Conservation (phyloP, 2,797 vertebrate species). For the Nasua narica region DNA sequence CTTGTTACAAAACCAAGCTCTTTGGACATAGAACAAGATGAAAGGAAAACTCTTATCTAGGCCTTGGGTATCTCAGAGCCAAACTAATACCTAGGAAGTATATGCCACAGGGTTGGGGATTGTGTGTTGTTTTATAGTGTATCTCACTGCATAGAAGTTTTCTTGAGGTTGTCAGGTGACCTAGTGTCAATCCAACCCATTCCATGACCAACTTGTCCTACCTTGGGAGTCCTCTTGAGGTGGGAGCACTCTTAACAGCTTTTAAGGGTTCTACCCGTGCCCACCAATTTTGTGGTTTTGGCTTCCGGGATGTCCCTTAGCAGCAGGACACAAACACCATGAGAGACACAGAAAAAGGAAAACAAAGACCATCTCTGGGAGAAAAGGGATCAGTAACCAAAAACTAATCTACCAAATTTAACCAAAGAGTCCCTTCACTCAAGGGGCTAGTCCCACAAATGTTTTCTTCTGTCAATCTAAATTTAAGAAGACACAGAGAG, state of each 20-base stretch:
- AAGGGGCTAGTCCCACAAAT: background rate
- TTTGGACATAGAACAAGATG: background rate
- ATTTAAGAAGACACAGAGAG: background rate
- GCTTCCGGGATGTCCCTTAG: background rate
- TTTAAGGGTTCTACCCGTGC: background rate
- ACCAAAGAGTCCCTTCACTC: background rate
- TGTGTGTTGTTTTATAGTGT: background rate
- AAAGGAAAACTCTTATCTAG: background rate
- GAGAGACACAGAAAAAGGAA: background rate
- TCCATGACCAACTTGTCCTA: background rate
- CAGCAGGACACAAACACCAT: background rate
- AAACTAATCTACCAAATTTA: background rate
- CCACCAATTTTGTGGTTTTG: background rate
- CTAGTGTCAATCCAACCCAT: background rate
- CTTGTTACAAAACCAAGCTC: background rate
- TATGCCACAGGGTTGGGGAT: background rate
- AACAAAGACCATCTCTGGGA: background rate
- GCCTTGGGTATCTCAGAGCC: background rate
- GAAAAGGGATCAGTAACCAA: background rate
- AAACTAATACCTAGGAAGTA: background rate
- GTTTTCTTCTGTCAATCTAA: background rate
- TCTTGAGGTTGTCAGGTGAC: background rate
- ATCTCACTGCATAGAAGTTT: background rate
- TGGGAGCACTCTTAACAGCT: background rate
- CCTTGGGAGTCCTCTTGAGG: background rate